Conservation (phyloP, 2,113 vertebrate species). For the Ellobius talpinus region DNA sequence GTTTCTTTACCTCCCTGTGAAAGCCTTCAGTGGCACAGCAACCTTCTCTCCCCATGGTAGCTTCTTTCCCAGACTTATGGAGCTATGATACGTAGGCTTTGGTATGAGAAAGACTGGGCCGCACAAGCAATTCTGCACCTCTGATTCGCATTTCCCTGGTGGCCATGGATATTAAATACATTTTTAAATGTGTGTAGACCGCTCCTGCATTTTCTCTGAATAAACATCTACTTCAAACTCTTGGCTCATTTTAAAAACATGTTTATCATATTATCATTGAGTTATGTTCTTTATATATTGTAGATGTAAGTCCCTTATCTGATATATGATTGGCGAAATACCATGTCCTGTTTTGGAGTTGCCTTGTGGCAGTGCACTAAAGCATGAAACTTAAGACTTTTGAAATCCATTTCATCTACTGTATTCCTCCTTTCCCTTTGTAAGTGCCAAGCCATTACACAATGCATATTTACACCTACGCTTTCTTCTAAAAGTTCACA, state of each 20-base stretch:
- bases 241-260: neutral
- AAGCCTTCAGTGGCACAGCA: neutral
- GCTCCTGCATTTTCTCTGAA: neutral
- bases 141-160: neutral
- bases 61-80: neutral
- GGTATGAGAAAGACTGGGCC: neutral
- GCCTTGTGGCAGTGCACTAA: neutral
- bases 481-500: neutral
- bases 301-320: neutral
- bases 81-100: neutral
- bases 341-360: neutral
- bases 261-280: neutral
- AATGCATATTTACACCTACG: neutral
- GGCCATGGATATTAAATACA: neutral
- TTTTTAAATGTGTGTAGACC: neutral
- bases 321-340: neutral
- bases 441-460: neutral
- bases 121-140: neutral
- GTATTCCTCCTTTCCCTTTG: neutral
- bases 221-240: conserved; percentile 7
- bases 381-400: neutral
- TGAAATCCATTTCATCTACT: neutral
- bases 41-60: neutral
- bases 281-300: neutral
- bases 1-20: neutral